Conservation (phyloP, 2,797 vertebrate species). For the Sebastes nivosus region DNA sequence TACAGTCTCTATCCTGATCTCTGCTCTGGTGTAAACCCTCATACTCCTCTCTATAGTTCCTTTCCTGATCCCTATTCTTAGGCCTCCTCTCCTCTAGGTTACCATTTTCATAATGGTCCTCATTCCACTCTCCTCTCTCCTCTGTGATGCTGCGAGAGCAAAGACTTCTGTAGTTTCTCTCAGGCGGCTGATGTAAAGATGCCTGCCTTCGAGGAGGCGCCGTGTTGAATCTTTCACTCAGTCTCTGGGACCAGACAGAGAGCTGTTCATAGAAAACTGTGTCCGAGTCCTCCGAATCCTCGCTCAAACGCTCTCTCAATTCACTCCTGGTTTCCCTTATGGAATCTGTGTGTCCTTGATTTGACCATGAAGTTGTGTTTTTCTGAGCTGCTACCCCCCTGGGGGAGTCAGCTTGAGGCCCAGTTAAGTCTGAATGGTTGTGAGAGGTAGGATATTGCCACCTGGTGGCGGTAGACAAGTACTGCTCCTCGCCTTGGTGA, state of each 20-base stretch:
- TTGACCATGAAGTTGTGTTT: constrained; percentile 64
- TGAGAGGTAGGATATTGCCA: constrained; percentile 63
- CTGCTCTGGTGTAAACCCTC: constrained; percentile 9
- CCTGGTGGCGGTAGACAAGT: constrained; percentile 55
- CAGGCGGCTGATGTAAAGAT: constrained; percentile 22
- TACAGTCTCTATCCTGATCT: constrained; percentile 10
- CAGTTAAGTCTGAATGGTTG: constrained; percentile 39
- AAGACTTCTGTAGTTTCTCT: constrained; percentile 46
- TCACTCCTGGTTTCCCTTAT: constrained; percentile 58
- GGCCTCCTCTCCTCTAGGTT: constrained; percentile 27
- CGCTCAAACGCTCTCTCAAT: constrained; percentile 56
- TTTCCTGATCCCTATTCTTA: constrained; percentile 17
- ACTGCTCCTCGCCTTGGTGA: constrained; percentile 51
- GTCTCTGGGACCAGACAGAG: constrained; percentile 54
- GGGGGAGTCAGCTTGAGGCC: constrained; percentile 43
- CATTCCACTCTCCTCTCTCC: constrained; percentile 19
- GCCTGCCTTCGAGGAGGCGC: constrained; percentile 31
- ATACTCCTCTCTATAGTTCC: constrained; percentile 5
- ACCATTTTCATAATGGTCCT: constrained; percentile 12
- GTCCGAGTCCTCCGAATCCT: constrained; percentile 72
- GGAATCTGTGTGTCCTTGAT: constrained; percentile 62
- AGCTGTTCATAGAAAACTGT: constrained; percentile 56
- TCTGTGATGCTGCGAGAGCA: constrained; percentile 38
- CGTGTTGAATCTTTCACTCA: constrained; percentile 46
- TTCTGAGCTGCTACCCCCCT: constrained; percentile 44